Base-by-base conservation (phyloP, 1,140 invertebrate species). In the Zeugodacus cucurbitae region DNA sequence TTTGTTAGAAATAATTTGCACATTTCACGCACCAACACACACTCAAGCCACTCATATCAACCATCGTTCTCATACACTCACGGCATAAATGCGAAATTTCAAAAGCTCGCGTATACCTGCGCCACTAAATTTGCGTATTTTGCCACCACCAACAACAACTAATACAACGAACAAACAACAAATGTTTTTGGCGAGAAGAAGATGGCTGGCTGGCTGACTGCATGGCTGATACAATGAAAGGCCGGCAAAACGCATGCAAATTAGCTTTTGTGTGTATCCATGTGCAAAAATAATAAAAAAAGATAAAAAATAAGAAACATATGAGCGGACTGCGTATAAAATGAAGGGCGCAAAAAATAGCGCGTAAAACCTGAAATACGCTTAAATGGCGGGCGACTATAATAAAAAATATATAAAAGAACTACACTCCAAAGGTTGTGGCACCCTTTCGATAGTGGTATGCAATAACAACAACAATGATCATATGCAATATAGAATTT, bases 201-300 rank as follows among this genome's bases (percentile, higher is more conserved):
- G 41, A 82, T 82, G 74, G 74, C 74, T 82, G 74, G 34, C 32
- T 82, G 74, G 74, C 74, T 82, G 74, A n/a, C 32, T 26, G 34
- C 20, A 82, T 82, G 74, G 74, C 74, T 82, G 41, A 82, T 82
- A 22, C 74, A 82, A 37, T 5, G 41, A 78, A 17, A 48, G 37
- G 44, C 37, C 37, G 34, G 74, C 74, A 82, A 82, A 82, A 48
- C 74, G 74, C 74, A 82, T 82, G 74, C 74, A 82, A 82, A 82
- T 82, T 82, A 82, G 41, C 41, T 82, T 82, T 82, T 48, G 44
- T 48, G 74, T 34, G 41, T 48, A 82, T 22, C 22, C 74, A 74
- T n/a, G 37, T 74, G 20, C 34, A 41, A n/a, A 74, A 34, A 41
- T 74, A 41, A 17, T 2, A 54, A 17, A 54, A 41, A 41, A 41